Conservation (phyloP, 2,888 invertebrate genomes). For the Proisotoma minuta region DNA sequence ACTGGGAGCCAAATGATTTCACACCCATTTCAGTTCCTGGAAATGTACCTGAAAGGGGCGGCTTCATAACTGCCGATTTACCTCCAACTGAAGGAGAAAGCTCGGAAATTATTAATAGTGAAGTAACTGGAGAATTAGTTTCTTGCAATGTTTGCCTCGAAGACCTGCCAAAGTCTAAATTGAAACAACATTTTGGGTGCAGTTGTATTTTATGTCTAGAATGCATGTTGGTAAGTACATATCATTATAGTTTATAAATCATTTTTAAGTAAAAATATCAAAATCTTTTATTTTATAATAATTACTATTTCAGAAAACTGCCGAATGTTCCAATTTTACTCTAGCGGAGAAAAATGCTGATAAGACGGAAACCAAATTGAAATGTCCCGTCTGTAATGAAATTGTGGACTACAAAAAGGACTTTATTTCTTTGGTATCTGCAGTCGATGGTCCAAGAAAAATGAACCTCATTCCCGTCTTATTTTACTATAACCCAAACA, state of each 20-base stretch:
- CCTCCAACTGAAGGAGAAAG: not conserved
- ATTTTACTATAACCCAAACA: slow-evolving; percentile 55
- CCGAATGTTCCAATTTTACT: slow-evolving; percentile 15
- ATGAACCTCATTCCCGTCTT: slow-evolving; percentile 54
- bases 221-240: slow-evolving; percentile 54
- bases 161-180: slow-evolving; percentile 55
- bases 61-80: not conserved
- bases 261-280: slow-evolving; percentile 2
- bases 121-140: not conserved
- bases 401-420: slow-evolving; percentile 52
- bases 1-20: slow-evolving; percentile 30
- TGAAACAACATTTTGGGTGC: slow-evolving; percentile 58
- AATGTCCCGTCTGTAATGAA: slow-evolving; percentile 54
- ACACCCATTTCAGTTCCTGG: not conserved
- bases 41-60: not conserved
- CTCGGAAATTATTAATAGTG: not conserved
- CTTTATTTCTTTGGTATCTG: slow-evolving; percentile 49
- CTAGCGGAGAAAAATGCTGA: not conserved
- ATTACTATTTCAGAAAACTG: slow-evolving; percentile 46
- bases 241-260: slow-evolving; percentile 10
- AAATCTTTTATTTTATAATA: too few species aligned
- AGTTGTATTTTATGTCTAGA: slow-evolving; percentile 58
- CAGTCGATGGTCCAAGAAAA: not conserved
- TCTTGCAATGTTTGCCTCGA: slow-evolving; percentile 61
- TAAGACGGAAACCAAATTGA: slow-evolving; percentile 42